Evolutionary conservation across 2,888 invertebrate genomes (phyloP), one percentile per base, ranked within the genome.

Genomic region (Rotaria socialis): DNA sequence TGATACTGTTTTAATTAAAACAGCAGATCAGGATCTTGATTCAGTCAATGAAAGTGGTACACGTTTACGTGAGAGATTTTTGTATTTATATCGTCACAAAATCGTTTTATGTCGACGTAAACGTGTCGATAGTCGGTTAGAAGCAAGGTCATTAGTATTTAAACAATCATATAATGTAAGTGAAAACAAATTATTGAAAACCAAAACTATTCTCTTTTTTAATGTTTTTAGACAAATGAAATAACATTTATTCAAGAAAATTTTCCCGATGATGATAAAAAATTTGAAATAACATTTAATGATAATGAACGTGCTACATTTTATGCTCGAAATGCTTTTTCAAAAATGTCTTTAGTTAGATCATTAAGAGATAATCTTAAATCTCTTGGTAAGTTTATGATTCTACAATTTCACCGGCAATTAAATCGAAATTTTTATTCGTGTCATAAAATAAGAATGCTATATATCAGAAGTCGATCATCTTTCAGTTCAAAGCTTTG

Each of bases 221-320:
- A 41, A 24, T 22, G 19, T 80, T 19, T 80, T 43, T 47, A 80
- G 75, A 80, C 47, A 10, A 80, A 80, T 80, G 75, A 80, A 80
- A 80, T 80, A 22, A 80, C 75, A 6, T 80, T 80, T 80, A 80
- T 80, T 24, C 75, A 80, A 80, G 75, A 80, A 47, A 80, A 80
- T 47, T 80, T 80, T 80, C 75, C 75, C 24, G 47, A 41, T 80
- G 75, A 80, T 80, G 75, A 80, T 47, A 80, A 80, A 80, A 80
- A 43, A 47, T 80, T 80, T 47, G 75, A 80, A 80, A 80, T 80
- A 43, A 80, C 75, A 80, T 80, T 80, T 80, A 80, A 80, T 80
- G 75, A 80, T 47, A 43, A 47, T 47, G 75, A 80, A 22, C 41
- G 47, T 24, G 75, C 47, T 22, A 80, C 75, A 80, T 80, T 80